Evolutionary conservation across 2,888 invertebrate genomes (phyloP).

Genomic region (Andrena hattorfiana): DNA sequence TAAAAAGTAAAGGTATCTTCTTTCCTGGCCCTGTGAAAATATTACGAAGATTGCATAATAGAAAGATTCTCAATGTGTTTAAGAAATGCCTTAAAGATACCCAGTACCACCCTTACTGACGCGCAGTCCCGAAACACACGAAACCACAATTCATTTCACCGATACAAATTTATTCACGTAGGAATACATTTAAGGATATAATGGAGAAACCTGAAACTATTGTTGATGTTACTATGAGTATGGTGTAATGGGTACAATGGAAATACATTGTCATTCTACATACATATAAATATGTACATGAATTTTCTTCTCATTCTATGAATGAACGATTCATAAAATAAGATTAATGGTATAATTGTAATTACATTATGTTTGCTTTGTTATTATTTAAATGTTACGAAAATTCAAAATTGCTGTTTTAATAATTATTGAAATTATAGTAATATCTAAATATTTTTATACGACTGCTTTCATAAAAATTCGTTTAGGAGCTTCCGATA

Average conservation of each 20-base stretch:
- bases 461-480: neutral
- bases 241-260: slow-evolving; percentile 83
- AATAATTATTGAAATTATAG: neutral
- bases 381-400: too few species aligned
- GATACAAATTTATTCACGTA: slow-evolving; percentile 72
- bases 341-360: too few species aligned
- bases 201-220: slow-evolving; percentile 72
- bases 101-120: neutral
- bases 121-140: slow-evolving; percentile 30
- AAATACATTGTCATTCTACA: slow-evolving; percentile 82
- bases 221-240: slow-evolving; percentile 83
- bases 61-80: slow-evolving; percentile 2
- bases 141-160: slow-evolving; percentile 64
- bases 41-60: slow-evolving; percentile 69
- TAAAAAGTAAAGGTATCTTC: slow-evolving; percentile 65
- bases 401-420: too few species aligned
- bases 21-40: slow-evolving; percentile 73
- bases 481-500: neutral
- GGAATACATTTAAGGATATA: slow-evolving; percentile 75
- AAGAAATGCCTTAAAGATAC: slow-evolving; percentile 15
- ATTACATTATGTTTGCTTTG: too few species aligned
- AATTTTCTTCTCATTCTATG: neutral
- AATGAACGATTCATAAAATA: neutral
- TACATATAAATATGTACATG: slow-evolving; percentile 42
- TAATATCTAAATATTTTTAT: neutral